Evolutionary conservation across 2,888 invertebrate species (phyloP), one percentile per base, ranked within the genome.

Genomic region (Chrysolina haemoptera): DNA sequence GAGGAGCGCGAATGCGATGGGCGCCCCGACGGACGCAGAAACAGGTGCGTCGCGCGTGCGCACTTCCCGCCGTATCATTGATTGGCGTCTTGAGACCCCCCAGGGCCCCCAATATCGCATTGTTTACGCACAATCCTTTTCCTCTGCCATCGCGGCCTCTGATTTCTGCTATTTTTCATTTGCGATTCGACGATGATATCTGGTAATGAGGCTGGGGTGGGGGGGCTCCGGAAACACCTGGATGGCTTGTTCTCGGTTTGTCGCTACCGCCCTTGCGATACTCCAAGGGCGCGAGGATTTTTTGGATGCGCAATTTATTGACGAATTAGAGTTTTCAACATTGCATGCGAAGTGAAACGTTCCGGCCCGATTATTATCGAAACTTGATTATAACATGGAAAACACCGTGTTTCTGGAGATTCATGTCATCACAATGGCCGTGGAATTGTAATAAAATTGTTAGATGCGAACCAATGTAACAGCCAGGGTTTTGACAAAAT

Each of bases 41-140:
- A 83, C 85, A 86, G 86, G 86, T 86, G 85, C 84, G 85, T 80
- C 85, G 85, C 85, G 85, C 85, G 80, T 78, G 84, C 86, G 86
- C 84, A 81, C 79, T 74, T 68, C 76, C 78, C 78, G 80, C 80
- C 77, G 77, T 81, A 83, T 85, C 85, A 86, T 86, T 85, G 86
- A 86, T 86, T 85, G 86, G 85, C 84, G 83, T 82, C 79, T 81
- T 75, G 80, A 79, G 78, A 78, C 79, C 82, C 82, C 81, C 80
- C 79, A 77, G 76, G 76, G 74, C 77, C 79, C 79, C 81, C 81
- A 71, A 76, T 75, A 76, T 71, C 75, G 78, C 79, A 80, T 82
- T 82, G 81, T 82, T 81, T 82, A 82, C 81, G 80, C 81, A 78
- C 80, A 79, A 82, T 81, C 80, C 78, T 79, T 78, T 77, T 73